These are phyloP conservation scores for Amphilophus citrinellus DNA, from an alignment of 2,113 vertebrate genomes.

Conservation along the genomic window DNA sequence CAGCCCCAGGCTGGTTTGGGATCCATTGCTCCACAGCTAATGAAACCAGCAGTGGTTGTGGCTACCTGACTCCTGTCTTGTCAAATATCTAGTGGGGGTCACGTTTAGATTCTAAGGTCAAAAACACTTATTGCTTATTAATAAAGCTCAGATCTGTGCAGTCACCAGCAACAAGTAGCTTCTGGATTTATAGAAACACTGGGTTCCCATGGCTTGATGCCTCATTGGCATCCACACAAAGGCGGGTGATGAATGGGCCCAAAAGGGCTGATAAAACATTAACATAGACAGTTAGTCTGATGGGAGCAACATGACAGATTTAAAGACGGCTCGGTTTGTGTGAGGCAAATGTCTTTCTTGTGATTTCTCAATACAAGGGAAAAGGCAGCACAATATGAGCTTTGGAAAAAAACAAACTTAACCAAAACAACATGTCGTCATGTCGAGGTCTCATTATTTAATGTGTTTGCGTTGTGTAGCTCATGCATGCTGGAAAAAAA, in stretches of 20 bases:
- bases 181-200: slow-evolving; percentile 44
- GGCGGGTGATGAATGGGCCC: slow-evolving; percentile 72
- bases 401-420: not conserved
- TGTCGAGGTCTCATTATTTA: slow-evolving; percentile 17
- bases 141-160: slow-evolving; percentile 51
- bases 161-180: slow-evolving; percentile 52
- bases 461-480: not conserved
- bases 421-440: slow-evolving; percentile 21
- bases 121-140: slow-evolving; percentile 53
- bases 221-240: slow-evolving; percentile 73
- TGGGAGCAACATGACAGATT: slow-evolving; percentile 49
- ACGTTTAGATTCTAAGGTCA: slow-evolving; percentile 23
- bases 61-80: slow-evolving; percentile 42
- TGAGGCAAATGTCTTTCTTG: slow-evolving; percentile 27
- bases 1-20: slow-evolving; percentile 70
- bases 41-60: slow-evolving; percentile 54
- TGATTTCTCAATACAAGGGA: slow-evolving; percentile 7
- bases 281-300: slow-evolving; percentile 72
- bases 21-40: slow-evolving; percentile 53
- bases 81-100: slow-evolving; percentile 28
- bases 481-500: not conserved
- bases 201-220: slow-evolving; percentile 58
- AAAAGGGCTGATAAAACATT: slow-evolving; percentile 81
- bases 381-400: not conserved
- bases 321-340: slow-evolving; percentile 49